Base-by-base conservation (phyloP, 2,113 vertebrate species). In the Anthoscopus minutus region DNA sequence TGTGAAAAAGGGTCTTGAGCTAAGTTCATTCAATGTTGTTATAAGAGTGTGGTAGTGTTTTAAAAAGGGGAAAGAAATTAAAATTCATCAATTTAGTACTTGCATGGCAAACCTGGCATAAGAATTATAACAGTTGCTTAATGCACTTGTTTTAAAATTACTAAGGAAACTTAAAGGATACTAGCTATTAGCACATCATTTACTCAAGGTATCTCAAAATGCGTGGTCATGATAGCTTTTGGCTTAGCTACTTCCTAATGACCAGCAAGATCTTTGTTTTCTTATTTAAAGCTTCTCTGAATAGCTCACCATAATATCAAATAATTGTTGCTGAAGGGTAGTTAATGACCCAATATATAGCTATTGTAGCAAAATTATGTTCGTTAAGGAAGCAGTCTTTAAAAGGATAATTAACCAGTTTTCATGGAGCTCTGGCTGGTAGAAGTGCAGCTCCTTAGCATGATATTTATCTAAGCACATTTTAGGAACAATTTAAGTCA, bases 391-490 rank as follows among this genome's bases (percentile, higher is more conserved):
- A 88, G 13, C 4, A 78, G 40, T 37, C 37, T 91, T 93, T 88
- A 88, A 71, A 83, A 81, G 20, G 83, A 88, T 82, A 92, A 77
- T 83, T 92, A 83, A 50, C 31, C 17, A 58, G 4, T 83, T 90
- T 73, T 95, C 45, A 53, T 65, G 56, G 51, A 60, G 11, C 60
- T 83, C 33, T 91, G 31, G 40, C 42, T 74, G 65, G 23, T 93
- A 48, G 56, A 88, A 94, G 19, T 45, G 8, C 61, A 89, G 37
- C 20, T 83, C 22, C 89, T 87, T 87, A 92, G 40, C 12, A 53
- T 88, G 74, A n/a, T 76, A 89, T 92, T 95, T 95, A 83, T 94
- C 66, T 74, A 84, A 92, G 33, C 35, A 85, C 56, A 82, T 93
- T 89, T 92, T 85, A 78, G n/a, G 48, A 91, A 48, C 40, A 51